Base-by-base conservation (phyloP, 2,888 invertebrate genomes). In the Ormyrus pomaceus region DNA sequence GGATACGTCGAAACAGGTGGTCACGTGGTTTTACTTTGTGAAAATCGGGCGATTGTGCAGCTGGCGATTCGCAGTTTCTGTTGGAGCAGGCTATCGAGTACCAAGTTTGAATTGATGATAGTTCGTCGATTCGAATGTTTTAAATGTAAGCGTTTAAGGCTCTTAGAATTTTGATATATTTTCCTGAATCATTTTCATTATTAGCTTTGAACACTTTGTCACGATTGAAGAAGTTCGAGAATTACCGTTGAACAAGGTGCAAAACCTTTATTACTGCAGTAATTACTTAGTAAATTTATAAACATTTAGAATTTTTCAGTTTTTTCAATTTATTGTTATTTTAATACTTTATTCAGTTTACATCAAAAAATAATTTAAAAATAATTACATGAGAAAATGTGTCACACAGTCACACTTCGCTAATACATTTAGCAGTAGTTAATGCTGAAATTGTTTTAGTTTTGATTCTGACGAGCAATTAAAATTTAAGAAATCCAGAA, bases 171-270 rank as follows among this genome's bases (percentile, higher is more conserved):
- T 87, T 11, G 84, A 87, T n/a, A 77, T 87, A 34, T 80, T 88
- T 87, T 62, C 82, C 86, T 0, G 88, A 89, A 68, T 84, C 85
- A 5, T 86, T 84, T 34, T 84, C 87, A 0, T 77, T 88, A 5
- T 69, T 86, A 9, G 79, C 77, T 6, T 76, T 82, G 2, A 83
- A 73, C 13, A 68, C 62, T n/a, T n/a, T 0, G 48, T 66, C 5
- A 64, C 70, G 66, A 0, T 83, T 0, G 48, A 80, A 6, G 46
- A 82, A 11, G 13, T 83, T 5, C 45, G 73, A 0, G 58, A 80
- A 8, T 48, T 69, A 8, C 19, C 59, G 9, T 11, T 61, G 9
- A 0, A 10, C 1, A 34, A 62, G 56, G 48, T 68, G 7, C 2
- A 34, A 9, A 70, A 79, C 1, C 50, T 84, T 2, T 87, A 86